Evolutionary conservation across 2,113 vertebrate species (phyloP).

Genomic region (Stercorarius parasiticus): DNA sequence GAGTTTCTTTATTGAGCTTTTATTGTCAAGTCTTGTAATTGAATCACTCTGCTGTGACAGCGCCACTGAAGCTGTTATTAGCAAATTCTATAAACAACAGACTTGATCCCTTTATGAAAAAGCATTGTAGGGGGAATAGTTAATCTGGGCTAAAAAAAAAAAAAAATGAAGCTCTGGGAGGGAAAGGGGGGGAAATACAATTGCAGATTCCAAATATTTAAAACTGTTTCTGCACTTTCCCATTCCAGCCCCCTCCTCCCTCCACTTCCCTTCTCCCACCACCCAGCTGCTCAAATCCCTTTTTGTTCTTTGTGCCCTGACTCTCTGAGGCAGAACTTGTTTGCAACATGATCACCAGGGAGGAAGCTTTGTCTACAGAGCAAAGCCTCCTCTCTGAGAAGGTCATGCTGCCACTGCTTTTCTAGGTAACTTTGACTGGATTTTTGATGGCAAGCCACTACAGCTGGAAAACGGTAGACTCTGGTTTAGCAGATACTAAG

Average conservation of each 20-base stretch:
- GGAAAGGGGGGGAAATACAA: conserved; percentile 6
- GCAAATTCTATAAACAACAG: conserved; percentile 54
- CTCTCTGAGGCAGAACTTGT: neutral
- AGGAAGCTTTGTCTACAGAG: neutral
- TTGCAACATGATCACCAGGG: conserved; percentile 18
- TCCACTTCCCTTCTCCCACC: neutral
- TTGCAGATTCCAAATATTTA: conserved; percentile 56
- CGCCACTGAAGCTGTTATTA: conserved; percentile 41
- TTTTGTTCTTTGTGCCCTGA: conserved; percentile 41
- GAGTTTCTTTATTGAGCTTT: conserved; percentile 60
- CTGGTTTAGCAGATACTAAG: neutral
- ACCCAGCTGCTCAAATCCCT: conserved; percentile 35
- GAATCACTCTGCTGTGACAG: conserved; percentile 58
- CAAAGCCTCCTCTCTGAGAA: neutral
- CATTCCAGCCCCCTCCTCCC: neutral
- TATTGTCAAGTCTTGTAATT: conserved; percentile 60
- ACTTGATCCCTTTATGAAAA: conserved; percentile 72
- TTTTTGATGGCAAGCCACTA: neutral
- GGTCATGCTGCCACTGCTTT: neutral
- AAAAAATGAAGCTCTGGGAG: neutral
- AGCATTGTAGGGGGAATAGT: conserved; percentile 64
- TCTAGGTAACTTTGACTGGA: neutral
- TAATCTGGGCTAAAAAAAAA: conserved; percentile 46
- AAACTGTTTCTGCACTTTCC: conserved; percentile 15
- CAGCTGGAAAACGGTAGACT: neutral